These are phyloP conservation scores for Cydia splendana DNA, from an alignment of 1,140 invertebrate genomes.

Conservation along the genomic window DNA sequence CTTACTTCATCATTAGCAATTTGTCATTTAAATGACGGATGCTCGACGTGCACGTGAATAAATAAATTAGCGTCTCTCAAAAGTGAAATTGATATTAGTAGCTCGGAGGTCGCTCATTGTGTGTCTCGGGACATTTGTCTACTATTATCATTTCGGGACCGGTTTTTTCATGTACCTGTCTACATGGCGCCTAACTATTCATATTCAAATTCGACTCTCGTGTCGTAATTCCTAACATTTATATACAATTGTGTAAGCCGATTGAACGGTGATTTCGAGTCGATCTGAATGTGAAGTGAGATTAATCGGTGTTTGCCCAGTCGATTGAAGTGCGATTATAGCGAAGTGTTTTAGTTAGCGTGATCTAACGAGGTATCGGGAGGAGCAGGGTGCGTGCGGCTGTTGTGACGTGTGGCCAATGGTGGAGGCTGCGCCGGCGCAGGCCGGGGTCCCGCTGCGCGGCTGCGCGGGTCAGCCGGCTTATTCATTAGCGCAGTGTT, in stretches of 20 bases:
- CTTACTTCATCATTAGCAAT: conserved; percentile 9
- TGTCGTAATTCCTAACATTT: conserved; percentile 75
- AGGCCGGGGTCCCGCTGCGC: conserved; percentile 50
- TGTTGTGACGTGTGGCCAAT: background rate
- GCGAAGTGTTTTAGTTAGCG: conserved; percentile 7
- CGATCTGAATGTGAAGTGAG: conserved; percentile 44
- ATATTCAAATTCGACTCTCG: conserved; percentile 75
- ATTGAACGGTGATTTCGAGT: conserved; percentile 53
- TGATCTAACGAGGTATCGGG: conserved; percentile 17
- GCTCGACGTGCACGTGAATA: conserved; percentile 35
- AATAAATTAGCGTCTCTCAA: conserved; percentile 73
- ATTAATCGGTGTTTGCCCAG: conserved; percentile 48
- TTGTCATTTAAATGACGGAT: conserved; percentile 18
- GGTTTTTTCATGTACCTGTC: conserved; percentile 77
- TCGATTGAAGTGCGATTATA: conserved; percentile 35
- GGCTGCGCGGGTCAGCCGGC: conserved; percentile 55
- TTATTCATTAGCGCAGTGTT: conserved; percentile 74
- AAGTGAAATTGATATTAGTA: conserved; percentile 59
- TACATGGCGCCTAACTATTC: conserved; percentile 77
- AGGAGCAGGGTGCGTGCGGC: background rate
- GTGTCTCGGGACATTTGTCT: conserved; percentile 72
- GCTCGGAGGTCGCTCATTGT: conserved; percentile 70
- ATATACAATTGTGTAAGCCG: conserved; percentile 68
- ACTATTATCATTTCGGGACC: conserved; percentile 73
- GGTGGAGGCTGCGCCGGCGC: conserved; percentile 1